Percentiles rank a stretch among this genome's conserved stretches.
phyloP scores from a whole-genome alignment of 2,113 vertebrate genomes.

The Gnathonemus longibarbis region DNA sequence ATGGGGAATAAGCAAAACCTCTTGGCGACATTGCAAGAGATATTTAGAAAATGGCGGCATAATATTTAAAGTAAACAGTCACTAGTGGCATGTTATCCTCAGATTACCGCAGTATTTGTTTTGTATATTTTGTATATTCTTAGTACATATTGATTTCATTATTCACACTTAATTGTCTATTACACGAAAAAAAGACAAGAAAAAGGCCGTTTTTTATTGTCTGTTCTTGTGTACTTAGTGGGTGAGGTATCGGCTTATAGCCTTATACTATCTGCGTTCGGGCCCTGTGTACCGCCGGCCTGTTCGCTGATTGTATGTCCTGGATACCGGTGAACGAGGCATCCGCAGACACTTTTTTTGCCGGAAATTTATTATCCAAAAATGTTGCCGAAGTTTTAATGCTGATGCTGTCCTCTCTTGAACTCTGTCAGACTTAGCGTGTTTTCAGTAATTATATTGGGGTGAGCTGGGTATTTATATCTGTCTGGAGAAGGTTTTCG shows the following conservation, averaged over 20 bases:
- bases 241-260: neutral
- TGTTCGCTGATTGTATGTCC: neutral
- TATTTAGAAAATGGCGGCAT: neutral
- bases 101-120: neutral
- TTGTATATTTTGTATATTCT: too few species aligned
- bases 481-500: neutral
- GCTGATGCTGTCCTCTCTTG: neutral
- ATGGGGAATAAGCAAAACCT: neutral
- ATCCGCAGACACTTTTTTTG: neutral
- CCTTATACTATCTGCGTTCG: neutral
- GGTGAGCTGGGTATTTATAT: neutral
- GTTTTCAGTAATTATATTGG: neutral
- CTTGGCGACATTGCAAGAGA: neutral
- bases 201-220: neutral
- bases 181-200: neutral
- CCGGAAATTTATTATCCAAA: neutral
- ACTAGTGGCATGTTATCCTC: neutral
- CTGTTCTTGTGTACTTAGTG: neutral
- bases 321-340: neutral
- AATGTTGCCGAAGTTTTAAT: neutral
- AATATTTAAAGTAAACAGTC: neutral
- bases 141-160: neutral
- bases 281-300: neutral
- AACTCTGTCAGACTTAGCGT: neutral
- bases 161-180: neutral